Evolutionary conservation across 2,888 invertebrate species (phyloP).

Genomic region (Limnephilus marmoratus): DNA sequence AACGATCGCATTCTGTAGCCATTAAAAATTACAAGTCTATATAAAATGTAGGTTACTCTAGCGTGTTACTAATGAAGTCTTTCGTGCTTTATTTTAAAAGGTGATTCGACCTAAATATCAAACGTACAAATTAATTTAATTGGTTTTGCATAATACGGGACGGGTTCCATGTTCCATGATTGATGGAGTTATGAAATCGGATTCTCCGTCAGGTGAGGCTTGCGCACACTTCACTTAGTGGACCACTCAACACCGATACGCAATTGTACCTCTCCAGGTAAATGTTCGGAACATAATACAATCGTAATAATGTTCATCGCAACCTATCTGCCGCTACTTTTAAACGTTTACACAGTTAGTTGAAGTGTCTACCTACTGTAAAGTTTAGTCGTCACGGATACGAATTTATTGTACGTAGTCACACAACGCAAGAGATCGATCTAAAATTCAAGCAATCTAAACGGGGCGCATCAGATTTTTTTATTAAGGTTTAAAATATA

Average conservation of each 20-base stretch:
- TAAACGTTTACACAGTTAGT: background rate
- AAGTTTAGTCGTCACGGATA: background rate
- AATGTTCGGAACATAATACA: background rate
- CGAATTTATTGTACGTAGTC: background rate
- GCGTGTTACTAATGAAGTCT: background rate
- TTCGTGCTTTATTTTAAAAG: background rate
- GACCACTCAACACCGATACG: background rate
- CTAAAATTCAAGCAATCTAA: background rate
- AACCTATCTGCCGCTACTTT: background rate
- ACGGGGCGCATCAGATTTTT: too few species aligned
- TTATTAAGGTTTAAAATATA: too few species aligned
- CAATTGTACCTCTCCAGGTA: background rate
- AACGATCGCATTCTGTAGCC: background rate
- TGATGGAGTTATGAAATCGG: background rate
- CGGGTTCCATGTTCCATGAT: background rate
- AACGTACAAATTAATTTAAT: background rate
- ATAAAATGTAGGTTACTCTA: background rate
- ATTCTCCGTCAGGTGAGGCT: background rate
- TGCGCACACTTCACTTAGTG: background rate
- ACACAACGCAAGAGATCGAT: background rate
- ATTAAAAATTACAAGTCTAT: background rate
- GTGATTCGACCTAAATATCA: background rate
- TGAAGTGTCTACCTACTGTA: background rate
- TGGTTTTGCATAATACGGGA: background rate
- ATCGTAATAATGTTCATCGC: background rate